Evolutionary conservation across 2,888 invertebrate species (phyloP), one percentile per base, ranked within the genome.

Genomic region (Cephus sareptanus): DNA sequence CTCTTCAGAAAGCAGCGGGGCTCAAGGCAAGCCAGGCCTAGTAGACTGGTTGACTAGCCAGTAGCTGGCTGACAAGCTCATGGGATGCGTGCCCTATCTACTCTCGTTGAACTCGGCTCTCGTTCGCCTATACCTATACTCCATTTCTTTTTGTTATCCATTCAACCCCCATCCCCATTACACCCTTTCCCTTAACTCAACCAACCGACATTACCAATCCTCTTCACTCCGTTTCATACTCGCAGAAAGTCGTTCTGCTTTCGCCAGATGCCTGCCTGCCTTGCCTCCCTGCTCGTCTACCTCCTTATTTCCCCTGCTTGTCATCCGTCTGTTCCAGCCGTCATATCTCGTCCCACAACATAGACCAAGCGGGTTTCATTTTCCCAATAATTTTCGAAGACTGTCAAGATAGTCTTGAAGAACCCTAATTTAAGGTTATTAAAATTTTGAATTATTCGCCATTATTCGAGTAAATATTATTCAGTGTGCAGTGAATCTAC

Each of bases 221-320:
- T 56, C 56, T 56, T 56, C 56, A 9, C 23, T 56, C 9, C 9
- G 56, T 9, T 56, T 2, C 56, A 34, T 71, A 71, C 30, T 33
- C 71, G 30, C 31, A 23, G 33, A 71, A 71, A 71, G 9, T 2
- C 71, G 30, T 71, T 71, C 71, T 71, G 71, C 71, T 34, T 30
- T 71, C 34, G 71, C 76, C 76, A 75, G 78, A 71, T 76, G 78
- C 71, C 73, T 77, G 76, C 76, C 40, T 70, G 3, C 23, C 9
- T 23, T 56, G 23, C 2, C 23, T 56, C 23, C 9, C 56, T 23
- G 56, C 56, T 23, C 75, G 68, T 31, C 56, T 34, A 75, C 69
- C 73, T 76, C 56, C 34, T 15, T 34, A 56, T 15, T 56, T 71
- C 30, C 11, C 34, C 13, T n/a, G 30, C 56, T 73, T 73, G 71